Percentiles rank a stretch among this genome's conserved stretches.
Conservation (phyloP, 2,888 invertebrate genomes). For the Monochamus alternatus region DNA sequence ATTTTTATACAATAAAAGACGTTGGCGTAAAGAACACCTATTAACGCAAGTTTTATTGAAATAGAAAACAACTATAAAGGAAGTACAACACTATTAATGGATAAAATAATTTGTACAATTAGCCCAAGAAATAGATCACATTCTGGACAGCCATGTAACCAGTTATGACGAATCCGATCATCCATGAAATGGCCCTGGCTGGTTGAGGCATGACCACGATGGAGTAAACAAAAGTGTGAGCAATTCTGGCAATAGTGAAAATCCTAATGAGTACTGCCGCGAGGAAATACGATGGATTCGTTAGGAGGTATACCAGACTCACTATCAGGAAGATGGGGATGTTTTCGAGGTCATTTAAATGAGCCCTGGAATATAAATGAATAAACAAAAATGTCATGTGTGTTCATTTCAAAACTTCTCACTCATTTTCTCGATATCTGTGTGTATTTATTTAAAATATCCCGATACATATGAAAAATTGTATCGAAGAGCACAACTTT, state of each 20-base stretch:
- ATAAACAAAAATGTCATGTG: conserved; percentile 42
- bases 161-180: conserved; percentile 58
- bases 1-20: too few relatives aligned
- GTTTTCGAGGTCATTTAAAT: conserved; percentile 81
- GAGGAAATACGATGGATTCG: conserved; percentile 71
- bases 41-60: neutral
- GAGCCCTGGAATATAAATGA: conserved; percentile 78
- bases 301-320: conserved; percentile 75
- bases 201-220: conserved; percentile 63
- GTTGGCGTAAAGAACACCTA: too few relatives aligned
- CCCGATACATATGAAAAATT: too few relatives aligned
- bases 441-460: too few relatives aligned
- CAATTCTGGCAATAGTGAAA: conserved; percentile 56
- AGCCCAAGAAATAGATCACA: conserved; percentile 47
- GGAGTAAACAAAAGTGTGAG: conserved; percentile 62
- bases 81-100: neutral
- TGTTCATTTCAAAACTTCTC: too few relatives aligned
- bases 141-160: conserved; percentile 62
- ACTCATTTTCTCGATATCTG: too few relatives aligned
- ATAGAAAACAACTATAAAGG: neutral
- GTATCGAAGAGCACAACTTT: too few relatives aligned
- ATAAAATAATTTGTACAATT: neutral
- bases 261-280: conserved; percentile 68
- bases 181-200: conserved; percentile 60
- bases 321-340: conserved; percentile 77